Evolutionary conservation across 2,113 vertebrate genomes (phyloP), one percentile per base, ranked within the genome.

Genomic region (Alligator sinensis): DNA sequence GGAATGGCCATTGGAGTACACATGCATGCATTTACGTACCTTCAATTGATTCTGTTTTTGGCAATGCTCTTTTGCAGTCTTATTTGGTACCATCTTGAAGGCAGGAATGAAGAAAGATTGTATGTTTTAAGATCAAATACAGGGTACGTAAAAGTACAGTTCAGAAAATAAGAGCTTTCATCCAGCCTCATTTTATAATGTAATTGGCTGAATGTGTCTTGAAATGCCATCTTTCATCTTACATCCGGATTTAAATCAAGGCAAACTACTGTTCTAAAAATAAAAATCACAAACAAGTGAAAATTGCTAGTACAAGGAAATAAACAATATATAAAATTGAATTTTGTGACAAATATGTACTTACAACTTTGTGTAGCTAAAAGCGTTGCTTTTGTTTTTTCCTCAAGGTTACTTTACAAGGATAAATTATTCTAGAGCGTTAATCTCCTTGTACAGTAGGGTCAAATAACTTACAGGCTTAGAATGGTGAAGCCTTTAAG

Each of bases 401-500:
- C 11, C 82, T 92, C 87, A 86, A 59, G 80, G 70, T 82, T 92
- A 2, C 90, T 96, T 58, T 94, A 1, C 63, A 78, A 57, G 62
- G 70, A 5, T 15, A 64, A 90, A 63, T 88, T 17, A 21, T 81
- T 88, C 21, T 38, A 12, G 38, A 74, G 70, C 38, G 25, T 74
- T 74, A 74, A 74, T 74, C 70, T 74, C 70, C 22, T 47, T 70
- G 30, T 70, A 70, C 83, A 68, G 70, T 57, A 62, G 82, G 77
- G 86, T 68, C 91, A 93, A 95, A 84, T 81, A 86, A 84, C 9
- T 70, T 90, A 30, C 11, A 97, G 28, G 21, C 92, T 96, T 92
- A 78, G 68, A 96, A 87, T 55, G 57, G 93, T 8, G 59, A 38
- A 91, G 24, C 68, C 90, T 88, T 47, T 64, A 64, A 84, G 14